Conservation (phyloP, 2,797 vertebrate genomes). For the Phrynocephalus vlangalii region DNA sequence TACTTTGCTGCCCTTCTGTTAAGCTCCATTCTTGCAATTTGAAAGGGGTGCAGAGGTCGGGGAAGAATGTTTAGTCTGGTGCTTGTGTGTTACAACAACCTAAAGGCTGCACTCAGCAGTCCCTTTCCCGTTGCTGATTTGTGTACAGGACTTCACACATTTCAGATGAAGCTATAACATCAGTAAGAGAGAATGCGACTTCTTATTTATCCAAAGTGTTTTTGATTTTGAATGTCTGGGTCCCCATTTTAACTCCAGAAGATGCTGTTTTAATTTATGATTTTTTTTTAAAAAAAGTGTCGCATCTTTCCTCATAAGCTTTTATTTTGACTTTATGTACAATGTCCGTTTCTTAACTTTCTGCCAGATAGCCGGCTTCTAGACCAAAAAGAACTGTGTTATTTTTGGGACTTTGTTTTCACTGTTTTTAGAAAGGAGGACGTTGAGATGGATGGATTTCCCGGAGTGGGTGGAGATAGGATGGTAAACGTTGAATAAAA, state of each 20-base stretch:
- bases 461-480: too few species aligned
- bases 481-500: background rate
- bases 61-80: too few species aligned
- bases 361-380: background rate
- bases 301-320: background rate
- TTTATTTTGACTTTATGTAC: background rate
- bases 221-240: background rate
- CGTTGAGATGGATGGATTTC: background rate
- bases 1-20: too few species aligned
- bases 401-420: too few species aligned
- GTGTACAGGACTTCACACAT: too few species aligned
- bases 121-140: too few species aligned
- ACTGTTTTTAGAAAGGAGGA: background rate
- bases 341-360: background rate
- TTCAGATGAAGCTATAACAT: background rate
- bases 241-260: background rate
- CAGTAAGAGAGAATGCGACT: background rate
- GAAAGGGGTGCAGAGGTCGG: too few species aligned
- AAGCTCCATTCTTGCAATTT: too few species aligned
- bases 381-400: too few species aligned
- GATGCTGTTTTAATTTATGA: background rate
- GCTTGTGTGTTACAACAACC: too few species aligned
- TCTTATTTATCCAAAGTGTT: background rate
- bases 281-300: background rate
- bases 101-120: too few species aligned